These are phyloP conservation scores for Cervus canadensis DNA, from an alignment of 2,113 vertebrate genomes.

Conservation along the genomic window DNA sequence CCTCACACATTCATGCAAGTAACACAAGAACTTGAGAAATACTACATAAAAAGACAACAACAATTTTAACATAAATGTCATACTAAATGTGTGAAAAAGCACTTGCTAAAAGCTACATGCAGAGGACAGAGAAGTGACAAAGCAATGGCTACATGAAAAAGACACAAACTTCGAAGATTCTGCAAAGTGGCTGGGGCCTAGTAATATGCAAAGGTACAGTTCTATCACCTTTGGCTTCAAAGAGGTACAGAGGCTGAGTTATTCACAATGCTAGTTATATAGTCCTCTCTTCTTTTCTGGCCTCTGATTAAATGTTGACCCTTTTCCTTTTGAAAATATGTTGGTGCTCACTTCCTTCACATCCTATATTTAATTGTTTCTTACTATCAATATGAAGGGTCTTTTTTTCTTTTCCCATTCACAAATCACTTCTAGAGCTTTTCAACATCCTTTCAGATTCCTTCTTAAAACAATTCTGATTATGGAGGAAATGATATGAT, in stretches of 20 bases:
- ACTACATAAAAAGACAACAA: background rate
- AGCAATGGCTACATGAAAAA: background rate
- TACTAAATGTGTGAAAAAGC: background rate
- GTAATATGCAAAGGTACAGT: background rate
- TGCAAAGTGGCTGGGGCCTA: background rate
- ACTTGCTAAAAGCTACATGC: background rate
- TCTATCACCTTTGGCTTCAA: background rate
- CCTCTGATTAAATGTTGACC: background rate
- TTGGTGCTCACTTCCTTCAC: background rate
- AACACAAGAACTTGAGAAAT: background rate
- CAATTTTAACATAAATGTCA: background rate
- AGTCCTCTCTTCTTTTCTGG: background rate
- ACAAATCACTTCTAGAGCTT: background rate
- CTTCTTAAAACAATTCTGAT: background rate
- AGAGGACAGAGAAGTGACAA: background rate
- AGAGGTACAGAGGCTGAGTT: background rate
- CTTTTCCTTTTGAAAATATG: conserved; percentile 5
- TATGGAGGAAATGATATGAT: background rate
- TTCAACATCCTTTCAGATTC: background rate
- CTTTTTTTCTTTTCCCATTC: background rate
- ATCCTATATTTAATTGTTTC: background rate
- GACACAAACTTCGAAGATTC: background rate
- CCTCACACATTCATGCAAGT: background rate
- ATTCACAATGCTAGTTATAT: background rate
- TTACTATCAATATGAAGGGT: background rate